Base-by-base conservation (phyloP, 2,888 invertebrate genomes). In the Brachyptera putata region DNA sequence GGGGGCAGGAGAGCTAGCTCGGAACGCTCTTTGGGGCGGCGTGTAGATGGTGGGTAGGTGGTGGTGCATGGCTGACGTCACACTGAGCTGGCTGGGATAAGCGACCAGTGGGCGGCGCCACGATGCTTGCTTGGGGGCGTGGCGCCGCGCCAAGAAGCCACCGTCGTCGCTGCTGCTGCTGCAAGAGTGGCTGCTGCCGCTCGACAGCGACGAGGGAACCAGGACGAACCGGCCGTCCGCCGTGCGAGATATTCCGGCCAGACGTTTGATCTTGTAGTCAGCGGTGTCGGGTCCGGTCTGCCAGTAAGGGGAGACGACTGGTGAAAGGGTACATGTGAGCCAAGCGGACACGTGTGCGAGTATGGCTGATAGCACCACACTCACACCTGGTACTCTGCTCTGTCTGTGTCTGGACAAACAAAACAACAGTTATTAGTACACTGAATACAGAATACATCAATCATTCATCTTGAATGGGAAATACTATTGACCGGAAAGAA, bases 361-460 rank as follows among this genome's bases (percentile, higher is more conserved):
- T n/a, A n/a, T n/a, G n/a, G n/a, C 87, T 76, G 86, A 87, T 69
- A 82, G 75, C 69, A 84, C 79, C 75, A 84, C 82, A 66, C 82
- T 87, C 84, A 91, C 79, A 91, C 91, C 87, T 89, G 91, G 89
- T 91, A 91, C 86, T 91, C 91, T 83, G 90, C 90, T 84, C 87
- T 89, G n/a, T n/a, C n/a, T n/a, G 89, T 87, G 85, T 91, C 91
- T 91, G 80, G 66, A 70, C n/a, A 22, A n/a, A 18, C n/a, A n/a
- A n/a, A n/a, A n/a, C n/a, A n/a, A n/a, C n/a, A n/a, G 21, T n/a
- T n/a, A 25, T 48, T 1, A 22, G 22, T n/a, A n/a, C n/a, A n/a
- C n/a, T n/a, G n/a, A n/a, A n/a, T n/a, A n/a, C n/a, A n/a, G n/a
- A n/a, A n/a, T n/a, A n/a, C n/a, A n/a, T n/a, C n/a, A n/a, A n/a